Base-by-base conservation (phyloP, 2,888 invertebrate species). In the Clusia tigrina region DNA sequence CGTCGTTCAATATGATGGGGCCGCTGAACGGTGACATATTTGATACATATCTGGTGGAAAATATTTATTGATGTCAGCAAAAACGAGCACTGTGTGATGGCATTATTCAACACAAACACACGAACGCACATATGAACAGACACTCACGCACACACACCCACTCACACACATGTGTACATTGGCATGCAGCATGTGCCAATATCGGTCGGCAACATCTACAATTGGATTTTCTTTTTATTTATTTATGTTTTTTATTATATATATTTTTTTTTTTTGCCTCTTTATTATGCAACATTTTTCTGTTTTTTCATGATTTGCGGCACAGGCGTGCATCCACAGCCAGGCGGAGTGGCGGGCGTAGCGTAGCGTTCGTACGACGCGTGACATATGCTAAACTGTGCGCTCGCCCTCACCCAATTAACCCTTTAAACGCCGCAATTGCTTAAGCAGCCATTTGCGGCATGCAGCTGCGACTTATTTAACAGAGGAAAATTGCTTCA, bases 1-100 rank as follows among this genome's bases (percentile, higher is more conserved):
- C 32, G 6, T 9, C 73, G 75, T 77, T 71, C 73, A 72, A 71
- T 71, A 67, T 71, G 71, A 73, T 74, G 71, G 76, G 58, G 60
- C 9, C 58, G 52, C n/a, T n/a, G 24, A 48, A 18, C 25, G 26
- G 23, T 38, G 18, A 46, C 32, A 58, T 12, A 32, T 46, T 17
- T 46, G 24, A 56, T 38, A 51, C 54, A 51, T 48, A 24, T 42
- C 58, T 24, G 58, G 10, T 26, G 37, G 77, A 77, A 73, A 72
- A 74, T 75, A 74, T 74, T 74, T 74, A 77, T 74, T 75, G 74
- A 74, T 77, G 74, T 77, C 74, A 74, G 77, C 74, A 74, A 62
- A n/a, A n/a, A 48, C 42, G 55, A 51, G 54, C 24, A 26, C 38
- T 18, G 42, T 32, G 32, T 42, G 42, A 54, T 55, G 59, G 56